Evolutionary conservation across 2,113 vertebrate genomes (phyloP).

Genomic region (Apaloderma vittatum): DNA sequence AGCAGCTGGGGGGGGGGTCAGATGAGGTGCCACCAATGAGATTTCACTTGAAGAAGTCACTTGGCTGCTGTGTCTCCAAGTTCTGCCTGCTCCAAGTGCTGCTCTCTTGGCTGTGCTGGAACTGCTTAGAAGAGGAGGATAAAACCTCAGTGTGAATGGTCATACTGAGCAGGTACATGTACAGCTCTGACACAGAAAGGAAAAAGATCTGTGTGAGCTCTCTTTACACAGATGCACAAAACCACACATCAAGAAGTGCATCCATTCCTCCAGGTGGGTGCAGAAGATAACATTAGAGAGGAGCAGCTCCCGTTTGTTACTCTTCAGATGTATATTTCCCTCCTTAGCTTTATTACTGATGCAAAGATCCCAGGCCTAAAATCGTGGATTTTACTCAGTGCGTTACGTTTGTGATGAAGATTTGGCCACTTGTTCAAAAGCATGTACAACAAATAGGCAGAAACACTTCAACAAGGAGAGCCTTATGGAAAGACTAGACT

Average conservation of each 20-base stretch:
- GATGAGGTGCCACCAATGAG: neutral
- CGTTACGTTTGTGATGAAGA: neutral
- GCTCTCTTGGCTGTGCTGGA: neutral
- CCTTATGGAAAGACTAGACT: neutral
- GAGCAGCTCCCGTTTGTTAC: neutral
- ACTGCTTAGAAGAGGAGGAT: neutral
- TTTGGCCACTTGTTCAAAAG: neutral
- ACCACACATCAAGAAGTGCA: neutral
- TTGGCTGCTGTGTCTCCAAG: neutral
- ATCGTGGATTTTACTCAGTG: neutral
- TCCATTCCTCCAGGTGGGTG: neutral
- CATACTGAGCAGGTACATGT: neutral
- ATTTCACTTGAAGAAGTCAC: neutral
- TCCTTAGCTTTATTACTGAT: neutral
- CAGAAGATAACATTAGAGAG: neutral
- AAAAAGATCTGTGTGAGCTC: neutral
- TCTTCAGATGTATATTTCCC: neutral
- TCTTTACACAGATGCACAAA: neutral
- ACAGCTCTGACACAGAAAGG: neutral
- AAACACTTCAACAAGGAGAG: neutral
- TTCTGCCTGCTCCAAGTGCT: fast-evolving
- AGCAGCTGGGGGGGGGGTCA: neutral
- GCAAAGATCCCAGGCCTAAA: neutral
- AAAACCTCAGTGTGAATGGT: fast-evolving
- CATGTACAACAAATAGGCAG: neutral